Base-by-base conservation (phyloP, 2,888 invertebrate species). In the Frankliniella fusca region DNA sequence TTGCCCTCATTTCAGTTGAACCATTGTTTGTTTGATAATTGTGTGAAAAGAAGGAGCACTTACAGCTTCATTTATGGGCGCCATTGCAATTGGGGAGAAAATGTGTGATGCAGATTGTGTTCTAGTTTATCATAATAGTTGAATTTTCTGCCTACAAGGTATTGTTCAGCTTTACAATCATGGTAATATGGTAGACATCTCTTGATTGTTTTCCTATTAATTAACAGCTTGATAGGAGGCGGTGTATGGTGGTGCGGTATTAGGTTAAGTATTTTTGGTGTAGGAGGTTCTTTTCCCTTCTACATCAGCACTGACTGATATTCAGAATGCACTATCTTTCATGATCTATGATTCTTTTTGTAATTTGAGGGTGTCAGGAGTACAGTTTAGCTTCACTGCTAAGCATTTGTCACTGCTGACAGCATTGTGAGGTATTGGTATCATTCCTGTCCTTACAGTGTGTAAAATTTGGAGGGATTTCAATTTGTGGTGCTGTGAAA, bases 171-270 rank as follows among this genome's bases (percentile, higher is more conserved):
- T 54, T 54, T 54, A 18, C 11, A 23, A 23, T 9, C 12, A 12
- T 76, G 12, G 27, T 12, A 76, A 8, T 27, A 12, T 27, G 27
- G 70, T 76, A 27, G n/a, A 23, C 23, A 23, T 70, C 23, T 54
- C 18, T 54, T 76, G 23, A 27, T 76, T 20, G 10, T 54, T 76
- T 76, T 27, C 70, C 27, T 76, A 23, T 76, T 76, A 20, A 54
- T 54, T 54, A 76, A 76, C 70, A 27, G 70, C 70, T 76, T 76
- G 27, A 76, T 27, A 76, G 70, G 70, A 76, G 12, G 70, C 70
- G 70, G 70, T 76, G 70, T 76, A 76, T 76, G 70, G 70, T 76
- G 70, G 70, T 76, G 70, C 70, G 70, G 70, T 76, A 76, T 76
- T 76, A 76, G 70, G 70, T 76, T 76, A 76, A 76, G 70, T 76